phyloP scores from a whole-genome alignment of 1,140 invertebrate genomes.

The Berghia stephanieae region DNA sequence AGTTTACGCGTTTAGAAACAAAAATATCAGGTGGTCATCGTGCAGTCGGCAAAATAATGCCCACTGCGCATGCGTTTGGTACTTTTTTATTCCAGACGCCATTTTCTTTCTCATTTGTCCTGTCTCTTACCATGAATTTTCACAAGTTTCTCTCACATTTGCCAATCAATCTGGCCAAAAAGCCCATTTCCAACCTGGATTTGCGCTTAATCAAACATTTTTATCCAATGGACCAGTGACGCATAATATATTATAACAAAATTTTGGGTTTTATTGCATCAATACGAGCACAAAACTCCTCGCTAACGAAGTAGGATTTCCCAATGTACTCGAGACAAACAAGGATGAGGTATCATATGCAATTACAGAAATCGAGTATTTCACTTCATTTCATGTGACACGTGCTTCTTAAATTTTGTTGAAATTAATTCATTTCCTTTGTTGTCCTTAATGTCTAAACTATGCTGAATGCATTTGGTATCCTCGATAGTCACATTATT shows the following conservation, averaged over 20 bases:
- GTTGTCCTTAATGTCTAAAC: too few relatives aligned
- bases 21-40: too few relatives aligned
- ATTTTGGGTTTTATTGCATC: neutral
- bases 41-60: too few relatives aligned
- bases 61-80: slow-evolving; percentile 30
- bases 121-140: slow-evolving; percentile 51
- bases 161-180: slow-evolving; percentile 58
- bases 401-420: neutral
- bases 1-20: neutral
- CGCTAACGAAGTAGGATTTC: neutral
- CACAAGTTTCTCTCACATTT: slow-evolving; percentile 53
- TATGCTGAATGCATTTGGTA: too few relatives aligned
- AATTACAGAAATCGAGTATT: too few relatives aligned
- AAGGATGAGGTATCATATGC: too few relatives aligned
- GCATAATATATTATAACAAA: neutral
- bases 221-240: slow-evolving; percentile 34
- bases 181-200: slow-evolving; percentile 60
- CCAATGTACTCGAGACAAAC: slow-evolving; percentile 12
- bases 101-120: slow-evolving; percentile 33
- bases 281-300: neutral
- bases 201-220: slow-evolving; percentile 59
- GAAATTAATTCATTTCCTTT: too few relatives aligned
- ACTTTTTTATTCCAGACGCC: slow-evolving; percentile 27
- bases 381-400: neutral
- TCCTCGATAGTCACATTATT: too few relatives aligned